Conservation (phyloP, 2,888 invertebrate genomes). For the Hoplodrina ambigua region DNA sequence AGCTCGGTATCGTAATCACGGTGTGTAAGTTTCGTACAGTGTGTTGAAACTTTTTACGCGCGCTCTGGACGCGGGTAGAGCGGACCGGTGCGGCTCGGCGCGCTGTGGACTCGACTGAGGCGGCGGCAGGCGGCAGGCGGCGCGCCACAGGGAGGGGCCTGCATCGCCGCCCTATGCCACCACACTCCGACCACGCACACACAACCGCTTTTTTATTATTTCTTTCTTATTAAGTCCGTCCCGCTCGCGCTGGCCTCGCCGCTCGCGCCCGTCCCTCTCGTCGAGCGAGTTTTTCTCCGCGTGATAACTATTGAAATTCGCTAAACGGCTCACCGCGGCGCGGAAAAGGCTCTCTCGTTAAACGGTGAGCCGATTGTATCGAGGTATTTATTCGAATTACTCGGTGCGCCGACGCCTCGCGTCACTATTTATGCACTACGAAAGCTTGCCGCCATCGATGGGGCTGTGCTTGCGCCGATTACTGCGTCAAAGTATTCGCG, state of each 20-base stretch:
- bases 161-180: constrained; percentile 88
- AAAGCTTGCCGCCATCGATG: constrained; percentile 69
- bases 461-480: constrained; percentile 71
- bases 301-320: constrained; percentile 91
- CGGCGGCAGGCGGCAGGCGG: constrained; percentile 83
- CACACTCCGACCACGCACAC: constrained; percentile 89
- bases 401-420: constrained; percentile 80
- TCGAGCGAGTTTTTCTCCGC: constrained; percentile 87
- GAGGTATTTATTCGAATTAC: constrained; percentile 87
- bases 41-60: constrained; percentile 88
- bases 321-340: constrained; percentile 89
- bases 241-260: constrained; percentile 79
- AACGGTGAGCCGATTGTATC: constrained; percentile 88
- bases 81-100: constrained; percentile 86
- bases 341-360: constrained; percentile 90
- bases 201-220: constrained; percentile 89
- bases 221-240: constrained; percentile 87
- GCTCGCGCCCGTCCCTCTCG: constrained; percentile 80
- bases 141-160: constrained; percentile 88
- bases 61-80: constrained; percentile 73
- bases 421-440: constrained; percentile 84
- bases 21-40: constrained; percentile 82
- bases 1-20: constrained; percentile 71
- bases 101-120: constrained; percentile 86
- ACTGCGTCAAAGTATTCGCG: constrained; percentile 74